These are phyloP conservation scores for Caretta caretta DNA, from an alignment of 2,113 vertebrate species.

Conservation along the genomic window DNA sequence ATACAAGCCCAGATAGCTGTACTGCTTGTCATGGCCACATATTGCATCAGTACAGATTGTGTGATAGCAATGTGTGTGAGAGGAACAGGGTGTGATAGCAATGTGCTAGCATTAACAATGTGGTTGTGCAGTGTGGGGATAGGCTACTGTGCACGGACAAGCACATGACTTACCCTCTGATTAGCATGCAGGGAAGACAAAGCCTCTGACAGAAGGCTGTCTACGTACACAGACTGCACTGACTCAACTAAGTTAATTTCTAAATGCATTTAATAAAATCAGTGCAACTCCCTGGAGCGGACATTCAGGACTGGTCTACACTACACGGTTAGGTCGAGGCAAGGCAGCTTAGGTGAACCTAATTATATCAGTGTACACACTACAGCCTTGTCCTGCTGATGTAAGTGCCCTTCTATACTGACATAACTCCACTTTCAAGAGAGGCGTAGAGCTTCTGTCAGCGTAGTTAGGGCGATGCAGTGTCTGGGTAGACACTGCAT, in stretches of 20 bases:
- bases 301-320: neutral
- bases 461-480: no score
- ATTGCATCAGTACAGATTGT: no score
- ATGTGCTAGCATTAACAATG: rapidly evolving
- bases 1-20: neutral
- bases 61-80: no score
- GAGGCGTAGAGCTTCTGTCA: no score
- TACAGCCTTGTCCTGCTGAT: no score
- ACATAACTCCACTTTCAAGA: no score
- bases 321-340: no score
- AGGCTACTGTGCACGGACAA: neutral
- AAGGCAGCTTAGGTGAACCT: no score
- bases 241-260: neutral
- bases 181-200: neutral
- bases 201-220: neutral
- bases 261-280: neutral
- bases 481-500: no score
- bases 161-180: neutral
- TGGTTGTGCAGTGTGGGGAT: neutral
- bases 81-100: neutral
- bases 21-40: no score
- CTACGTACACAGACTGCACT: neutral
- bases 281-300: neutral
- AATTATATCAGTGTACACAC: neutral
- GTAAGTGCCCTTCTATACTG: no score